Base-by-base conservation (phyloP, 2,888 invertebrate species). In the Dioctria rufipes region DNA sequence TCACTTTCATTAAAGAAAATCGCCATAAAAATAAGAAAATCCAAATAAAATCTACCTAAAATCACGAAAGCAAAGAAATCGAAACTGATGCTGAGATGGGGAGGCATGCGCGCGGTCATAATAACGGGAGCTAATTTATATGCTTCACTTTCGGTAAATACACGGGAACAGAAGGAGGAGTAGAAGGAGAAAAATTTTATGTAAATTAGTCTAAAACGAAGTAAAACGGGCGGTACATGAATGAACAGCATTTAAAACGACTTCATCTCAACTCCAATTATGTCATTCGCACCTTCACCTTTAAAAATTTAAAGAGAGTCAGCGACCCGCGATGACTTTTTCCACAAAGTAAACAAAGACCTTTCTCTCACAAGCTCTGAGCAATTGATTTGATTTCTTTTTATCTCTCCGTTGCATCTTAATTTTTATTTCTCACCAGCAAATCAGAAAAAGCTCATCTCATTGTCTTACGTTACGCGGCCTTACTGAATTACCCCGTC, bases 251-350 rank as follows among this genome's bases (percentile, higher is more conserved):
- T 43, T 51, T 25, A 69, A 69, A 25, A 25, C 25, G 25, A 25
- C 25, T 25, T 25, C 25, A 25, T 25, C 25, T 69, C 49, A 11
- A 11, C 11, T 65, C n/a, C 37, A 37, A 25, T 69, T 69, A 69
- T 51, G n/a, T 69, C 69, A 69, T 69, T 69, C 51, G 69, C 51
- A 69, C 69, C 69, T 69, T 69, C 69, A 69, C 69, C 69, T 69
- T 25, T 69, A 51, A 25, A 69, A 39, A 11, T 54, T 54, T n/a
- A 54, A 25, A 3, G 4, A 54, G 25, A 25, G 54, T 54, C 54
- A 54, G 9, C 54, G 54, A 54, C 54, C 54, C 54, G 42, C 25
- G 25, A n/a, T 37, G 37, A 37, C 37, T 3, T 51, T 69, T 69
- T 37, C 39, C 37, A 25, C 25, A 49, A 69, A 69, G 69, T 51